Base-by-base conservation (phyloP, 64 coral and sea anemone species). In the Exaiptasia diaphana region DNA sequence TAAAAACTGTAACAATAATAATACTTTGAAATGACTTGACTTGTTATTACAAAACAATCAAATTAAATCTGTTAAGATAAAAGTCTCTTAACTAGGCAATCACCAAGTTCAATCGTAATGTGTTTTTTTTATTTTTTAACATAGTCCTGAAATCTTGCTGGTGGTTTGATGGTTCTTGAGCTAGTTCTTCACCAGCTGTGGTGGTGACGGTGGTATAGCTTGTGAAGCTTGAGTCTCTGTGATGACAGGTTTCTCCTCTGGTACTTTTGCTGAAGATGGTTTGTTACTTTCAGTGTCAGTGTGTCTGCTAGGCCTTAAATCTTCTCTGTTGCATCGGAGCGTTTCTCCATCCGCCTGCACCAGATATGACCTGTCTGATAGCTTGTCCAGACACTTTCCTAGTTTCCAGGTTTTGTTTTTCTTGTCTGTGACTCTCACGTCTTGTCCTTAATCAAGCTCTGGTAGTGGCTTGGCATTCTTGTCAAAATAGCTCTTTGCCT, bases 311-410 rank as follows among this genome's bases (percentile, higher is more conserved):
- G 49, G n/a, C n/a, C n/a, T n/a, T n/a, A n/a, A n/a, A n/a, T 37
- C 53, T 58, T 78, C 30, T 59, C 78, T n/a, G 78, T 82, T 82
- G 40, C 78, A 22, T 23, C 5, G 61, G 13, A 69, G 21, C 71
- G 48, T 41, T 68, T 31, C 42, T 8, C 26, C 43, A 36, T 52
- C 44, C 11, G 63, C 25, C 14, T 82, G 39, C 9, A 83, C 68
- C 39, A 85, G 2, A 36, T 85, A 85, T 15, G 82, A 85, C 27
- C 82, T 41, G 50, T 73, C 67, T 38, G 82, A 73, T 43, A 85
- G 31, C 30, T 74, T 74, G 17, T 22, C 82, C 21, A 85, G 22
- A 38, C 79, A 82, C 25, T 25, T 70, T 34, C 79, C 79, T 7
- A 17, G n/a, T 31, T 68, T 4, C 67, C 82, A 85, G 49, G 67